Conservation (phyloP, 1,140 invertebrate species). For the Eupristina koningsbergeri region DNA sequence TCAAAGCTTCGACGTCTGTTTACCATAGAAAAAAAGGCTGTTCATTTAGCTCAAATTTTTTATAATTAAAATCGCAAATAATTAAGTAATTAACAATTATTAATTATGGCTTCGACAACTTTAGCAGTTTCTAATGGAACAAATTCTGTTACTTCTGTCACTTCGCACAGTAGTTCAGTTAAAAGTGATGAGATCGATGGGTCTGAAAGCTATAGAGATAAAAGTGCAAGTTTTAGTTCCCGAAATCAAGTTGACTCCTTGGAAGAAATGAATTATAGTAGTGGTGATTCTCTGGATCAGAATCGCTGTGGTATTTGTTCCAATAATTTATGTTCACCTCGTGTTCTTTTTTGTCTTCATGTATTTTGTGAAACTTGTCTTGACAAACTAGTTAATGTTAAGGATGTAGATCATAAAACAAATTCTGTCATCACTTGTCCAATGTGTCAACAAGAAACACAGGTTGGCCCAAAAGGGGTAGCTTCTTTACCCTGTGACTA, state of each 20-base stretch:
- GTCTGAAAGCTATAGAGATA: conserved; percentile 48
- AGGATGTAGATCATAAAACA: conserved; percentile 77
- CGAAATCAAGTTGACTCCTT: conserved; percentile 47
- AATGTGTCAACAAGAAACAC: conserved; percentile 88
- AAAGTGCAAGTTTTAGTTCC: conserved; percentile 48
- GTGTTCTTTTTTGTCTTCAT: conserved; percentile 92
- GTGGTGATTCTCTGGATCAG: conserved; percentile 28
- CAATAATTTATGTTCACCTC: conserved; percentile 83
- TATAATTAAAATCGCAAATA: background rate
- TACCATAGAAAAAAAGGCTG: background rate
- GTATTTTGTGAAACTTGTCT: conserved; percentile 93
- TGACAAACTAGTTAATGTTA: conserved; percentile 82
- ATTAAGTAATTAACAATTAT: conserved; percentile 2
- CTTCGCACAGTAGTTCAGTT: conserved; percentile 46
- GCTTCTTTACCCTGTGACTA: conserved; percentile 86
- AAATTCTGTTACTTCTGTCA: conserved; percentile 42
- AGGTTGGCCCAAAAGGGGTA: conserved; percentile 81
- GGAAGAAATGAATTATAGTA: conserved; percentile 47
- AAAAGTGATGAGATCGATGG: conserved; percentile 51
- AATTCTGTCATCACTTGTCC: conserved; percentile 80
- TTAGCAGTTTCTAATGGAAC: conserved; percentile 47
- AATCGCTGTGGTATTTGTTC: conserved; percentile 73
- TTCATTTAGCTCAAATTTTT: conserved; percentile 8
- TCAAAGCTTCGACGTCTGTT: background rate
- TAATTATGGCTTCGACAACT: conserved; percentile 47